These are phyloP conservation scores for Asarcornis scutulata DNA, from an alignment of 2,113 vertebrate species.

Conservation along the genomic window DNA sequence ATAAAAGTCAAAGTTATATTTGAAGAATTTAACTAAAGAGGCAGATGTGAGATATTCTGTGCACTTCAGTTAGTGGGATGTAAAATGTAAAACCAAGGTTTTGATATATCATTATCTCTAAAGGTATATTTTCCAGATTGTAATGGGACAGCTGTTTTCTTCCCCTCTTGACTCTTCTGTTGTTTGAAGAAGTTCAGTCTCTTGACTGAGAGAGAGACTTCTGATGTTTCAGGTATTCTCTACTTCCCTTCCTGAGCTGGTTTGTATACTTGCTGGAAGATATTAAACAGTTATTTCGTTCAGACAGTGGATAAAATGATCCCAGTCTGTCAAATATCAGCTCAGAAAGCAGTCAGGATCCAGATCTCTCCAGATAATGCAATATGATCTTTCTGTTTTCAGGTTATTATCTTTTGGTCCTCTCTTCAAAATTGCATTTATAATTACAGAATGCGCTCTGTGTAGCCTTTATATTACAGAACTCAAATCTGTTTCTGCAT, in stretches of 20 bases:
- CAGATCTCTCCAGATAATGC: not conserved
- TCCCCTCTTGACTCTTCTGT: not conserved
- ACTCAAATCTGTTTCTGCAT: not conserved
- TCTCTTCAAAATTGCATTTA: not conserved
- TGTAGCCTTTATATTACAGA: not conserved
- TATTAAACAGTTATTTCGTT: constrained; percentile 6
- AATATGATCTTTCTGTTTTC: constrained; percentile 18
- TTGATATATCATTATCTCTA: not conserved
- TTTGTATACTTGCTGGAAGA: not conserved
- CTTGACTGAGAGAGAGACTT: no score
- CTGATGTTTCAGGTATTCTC: not conserved
- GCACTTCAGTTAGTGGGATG: not conserved
- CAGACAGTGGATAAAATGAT: not conserved
- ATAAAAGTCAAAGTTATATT: not conserved
- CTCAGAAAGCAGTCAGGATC: not conserved
- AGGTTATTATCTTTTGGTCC: not conserved
- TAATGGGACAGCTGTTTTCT: not conserved
- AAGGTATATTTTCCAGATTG: not conserved
- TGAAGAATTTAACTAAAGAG: not conserved
- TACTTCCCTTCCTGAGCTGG: not conserved
- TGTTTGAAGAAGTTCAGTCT: no score
- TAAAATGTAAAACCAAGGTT: not conserved
- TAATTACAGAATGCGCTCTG: not conserved
- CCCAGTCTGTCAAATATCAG: not conserved
- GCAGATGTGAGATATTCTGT: not conserved